A percentile compares a stretch with the other conserved stretches of the same genome.
phyloP scores from a whole-genome alignment of 2,797 vertebrate genomes.

The Epinephelus awoara region DNA sequence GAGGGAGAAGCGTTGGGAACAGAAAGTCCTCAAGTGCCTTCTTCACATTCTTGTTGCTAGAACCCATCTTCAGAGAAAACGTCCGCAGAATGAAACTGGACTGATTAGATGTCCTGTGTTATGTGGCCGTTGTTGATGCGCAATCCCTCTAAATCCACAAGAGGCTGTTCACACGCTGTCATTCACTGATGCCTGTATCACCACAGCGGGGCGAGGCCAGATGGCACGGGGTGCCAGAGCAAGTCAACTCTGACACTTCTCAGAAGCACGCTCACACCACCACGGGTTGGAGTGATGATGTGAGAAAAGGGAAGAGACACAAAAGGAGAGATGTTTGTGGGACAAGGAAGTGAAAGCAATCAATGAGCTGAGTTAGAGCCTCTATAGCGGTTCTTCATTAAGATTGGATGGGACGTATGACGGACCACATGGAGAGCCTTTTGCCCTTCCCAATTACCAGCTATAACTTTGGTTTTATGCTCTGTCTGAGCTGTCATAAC shows the following conservation, averaged over 20 bases:
- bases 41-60: conserved; percentile 4
- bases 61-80: conserved; percentile 50
- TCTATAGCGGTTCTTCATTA: conserved; percentile 25
- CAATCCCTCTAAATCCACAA: conserved; percentile 57
- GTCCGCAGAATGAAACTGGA: conserved; percentile 40
- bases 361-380: conserved; percentile 36
- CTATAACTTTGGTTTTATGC: conserved; percentile 55
- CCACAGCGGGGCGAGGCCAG: conserved; percentile 54
- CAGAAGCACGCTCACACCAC: conserved; percentile 33
- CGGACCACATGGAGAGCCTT: conserved; percentile 37
- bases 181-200: conserved; percentile 56
- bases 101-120: conserved; percentile 53
- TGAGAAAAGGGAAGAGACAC: conserved; percentile 28
- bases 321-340: neutral
- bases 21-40: conserved; percentile 61
- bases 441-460: conserved; percentile 64
- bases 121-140: conserved; percentile 37
- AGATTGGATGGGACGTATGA: conserved; percentile 15
- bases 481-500: conserved; percentile 68
- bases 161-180: conserved; percentile 68
- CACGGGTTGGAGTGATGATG: conserved; percentile 22
- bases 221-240: conserved; percentile 52
- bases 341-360: conserved; percentile 41
- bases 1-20: conserved; percentile 49
- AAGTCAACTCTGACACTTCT: conserved; percentile 57